phyloP scores from a whole-genome alignment of 2,113 vertebrate species.

The Phocoena phocoena region DNA sequence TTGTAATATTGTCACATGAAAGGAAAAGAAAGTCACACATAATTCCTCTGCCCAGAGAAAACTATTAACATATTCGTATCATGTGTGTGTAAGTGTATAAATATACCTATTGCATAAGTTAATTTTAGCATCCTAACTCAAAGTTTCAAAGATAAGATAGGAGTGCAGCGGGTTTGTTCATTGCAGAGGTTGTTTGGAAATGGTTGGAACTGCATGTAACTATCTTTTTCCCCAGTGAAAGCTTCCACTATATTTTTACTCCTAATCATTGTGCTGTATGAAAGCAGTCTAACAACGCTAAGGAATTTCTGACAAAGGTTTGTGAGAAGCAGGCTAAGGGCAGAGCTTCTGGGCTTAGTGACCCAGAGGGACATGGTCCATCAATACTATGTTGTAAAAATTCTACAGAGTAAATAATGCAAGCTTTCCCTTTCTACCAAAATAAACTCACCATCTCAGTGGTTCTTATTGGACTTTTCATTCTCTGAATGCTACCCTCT shows the following conservation, averaged over 20 bases:
- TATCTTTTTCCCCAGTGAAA: background rate
- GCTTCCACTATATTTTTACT: background rate
- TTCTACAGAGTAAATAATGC: slow-evolving; percentile 26
- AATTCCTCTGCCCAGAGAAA: background rate
- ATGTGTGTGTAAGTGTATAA: background rate
- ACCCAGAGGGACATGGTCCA: background rate
- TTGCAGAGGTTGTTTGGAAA: background rate
- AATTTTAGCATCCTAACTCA: slow-evolving; percentile 18
- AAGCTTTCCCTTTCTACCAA: background rate
- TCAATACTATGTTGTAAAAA: background rate
- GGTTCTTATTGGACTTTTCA: background rate
- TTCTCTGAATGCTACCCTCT: background rate
- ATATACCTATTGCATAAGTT: background rate
- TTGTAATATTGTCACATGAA: background rate
- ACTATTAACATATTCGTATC: background rate
- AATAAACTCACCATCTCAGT: background rate
- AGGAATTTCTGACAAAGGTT: slow-evolving; percentile 3
- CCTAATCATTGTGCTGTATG: background rate
- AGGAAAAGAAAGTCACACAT: background rate
- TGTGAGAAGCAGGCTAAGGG: slow-evolving; percentile 23
- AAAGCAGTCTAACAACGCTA: background rate
- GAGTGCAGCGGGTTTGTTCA: background rate
- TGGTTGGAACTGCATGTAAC: background rate
- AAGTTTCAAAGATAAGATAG: background rate
- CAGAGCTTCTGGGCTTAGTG: slow-evolving; percentile 30